Conservation (phyloP, 2,888 invertebrate species). For the Adelognathus sp. region DNA sequence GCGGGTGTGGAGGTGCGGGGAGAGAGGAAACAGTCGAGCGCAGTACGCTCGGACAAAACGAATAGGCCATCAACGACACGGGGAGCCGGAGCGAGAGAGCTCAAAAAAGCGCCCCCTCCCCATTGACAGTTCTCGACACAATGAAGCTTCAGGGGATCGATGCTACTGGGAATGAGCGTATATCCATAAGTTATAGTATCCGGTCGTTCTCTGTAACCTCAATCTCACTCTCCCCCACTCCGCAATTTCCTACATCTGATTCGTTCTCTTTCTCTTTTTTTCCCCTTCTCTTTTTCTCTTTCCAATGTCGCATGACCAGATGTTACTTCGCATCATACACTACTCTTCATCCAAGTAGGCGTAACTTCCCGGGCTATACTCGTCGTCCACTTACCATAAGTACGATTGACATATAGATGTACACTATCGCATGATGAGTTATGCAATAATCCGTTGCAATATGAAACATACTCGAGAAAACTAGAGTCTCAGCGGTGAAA, state of each 20-base stretch:
- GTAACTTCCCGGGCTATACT: constrained; percentile 11
- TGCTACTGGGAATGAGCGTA: constrained; percentile 34
- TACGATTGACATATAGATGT: constrained; percentile 2
- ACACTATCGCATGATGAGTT: not conserved
- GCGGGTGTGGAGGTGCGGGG: not conserved
- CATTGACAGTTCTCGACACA: constrained; percentile 34
- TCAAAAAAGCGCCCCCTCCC: constrained; percentile 34
- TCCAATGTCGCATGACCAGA: constrained; percentile 7
- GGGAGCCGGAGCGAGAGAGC: constrained; percentile 6
- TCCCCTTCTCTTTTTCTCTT: not conserved
- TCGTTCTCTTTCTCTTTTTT: constrained; percentile 1
- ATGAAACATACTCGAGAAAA: not conserved
- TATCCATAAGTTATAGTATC: constrained; percentile 48
- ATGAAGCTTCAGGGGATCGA: constrained; percentile 39
- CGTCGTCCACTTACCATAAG: constrained; percentile 20
- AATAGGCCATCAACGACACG: constrained; percentile 40
- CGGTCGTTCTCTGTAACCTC: constrained; percentile 43
- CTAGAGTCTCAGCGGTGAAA: not conserved
- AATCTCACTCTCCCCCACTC: constrained; percentile 32
- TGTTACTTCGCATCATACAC: constrained; percentile 22
- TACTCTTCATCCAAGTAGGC: constrained; percentile 25
- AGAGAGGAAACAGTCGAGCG: not conserved
- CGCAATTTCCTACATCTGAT: not conserved
- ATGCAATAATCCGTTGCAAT: constrained; percentile 4
- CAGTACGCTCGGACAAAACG: constrained; percentile 22